Evolutionary conservation across 2,113 vertebrate species (phyloP).

Genomic region (Prunella fulvescens): DNA sequence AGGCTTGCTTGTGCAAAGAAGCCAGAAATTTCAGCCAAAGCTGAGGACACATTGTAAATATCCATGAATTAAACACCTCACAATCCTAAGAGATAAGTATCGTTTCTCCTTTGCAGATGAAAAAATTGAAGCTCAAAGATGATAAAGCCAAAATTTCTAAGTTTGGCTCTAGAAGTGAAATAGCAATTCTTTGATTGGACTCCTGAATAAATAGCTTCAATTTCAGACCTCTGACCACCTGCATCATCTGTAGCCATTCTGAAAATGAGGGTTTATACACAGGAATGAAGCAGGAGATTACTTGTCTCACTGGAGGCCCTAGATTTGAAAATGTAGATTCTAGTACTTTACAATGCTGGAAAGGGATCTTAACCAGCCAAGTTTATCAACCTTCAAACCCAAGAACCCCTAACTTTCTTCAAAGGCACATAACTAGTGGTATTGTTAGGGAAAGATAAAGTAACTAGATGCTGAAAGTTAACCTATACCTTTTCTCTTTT

Average conservation of each 20-base stretch:
- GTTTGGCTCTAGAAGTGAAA: background rate
- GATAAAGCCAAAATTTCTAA: background rate
- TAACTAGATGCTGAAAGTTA: background rate
- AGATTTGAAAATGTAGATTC: background rate
- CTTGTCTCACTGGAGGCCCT: background rate
- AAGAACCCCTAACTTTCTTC: background rate
- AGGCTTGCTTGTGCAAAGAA: background rate
- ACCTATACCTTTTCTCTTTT: background rate
- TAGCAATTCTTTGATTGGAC: background rate
- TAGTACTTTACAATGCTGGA: background rate
- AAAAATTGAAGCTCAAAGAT: background rate
- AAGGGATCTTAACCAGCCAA: background rate
- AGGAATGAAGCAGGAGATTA: background rate
- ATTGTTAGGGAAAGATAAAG: background rate
- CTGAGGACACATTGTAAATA: constrained; percentile 1
- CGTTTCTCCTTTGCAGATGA: background rate
- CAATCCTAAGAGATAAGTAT: background rate
- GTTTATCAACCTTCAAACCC: background rate
- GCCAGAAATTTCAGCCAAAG: constrained; percentile 27
- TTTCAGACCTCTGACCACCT: background rate
- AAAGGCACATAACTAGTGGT: background rate
- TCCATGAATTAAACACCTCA: constrained; percentile 1
- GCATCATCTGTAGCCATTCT: background rate
- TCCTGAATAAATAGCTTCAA: background rate
- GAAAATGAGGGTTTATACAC: background rate